Conservation (phyloP, 2,113 vertebrate genomes). For the Elephas maximus region DNA sequence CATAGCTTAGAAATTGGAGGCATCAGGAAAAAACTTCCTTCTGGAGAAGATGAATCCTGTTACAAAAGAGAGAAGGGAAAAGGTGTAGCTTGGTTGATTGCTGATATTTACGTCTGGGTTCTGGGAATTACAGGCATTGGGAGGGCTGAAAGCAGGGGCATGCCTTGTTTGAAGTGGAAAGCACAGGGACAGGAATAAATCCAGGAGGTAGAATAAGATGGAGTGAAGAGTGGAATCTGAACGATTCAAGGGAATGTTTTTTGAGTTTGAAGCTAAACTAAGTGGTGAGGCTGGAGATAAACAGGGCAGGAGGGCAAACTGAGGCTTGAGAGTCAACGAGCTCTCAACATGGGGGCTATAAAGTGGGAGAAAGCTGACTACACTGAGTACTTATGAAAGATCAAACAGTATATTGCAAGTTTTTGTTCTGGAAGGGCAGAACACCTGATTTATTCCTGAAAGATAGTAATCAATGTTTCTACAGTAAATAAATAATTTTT, state of each 20-base stretch:
- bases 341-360: not conserved
- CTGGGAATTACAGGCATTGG: not conserved
- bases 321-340: not conserved
- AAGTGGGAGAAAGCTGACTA: not conserved
- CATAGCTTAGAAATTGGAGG: not conserved
- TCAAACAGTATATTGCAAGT: not conserved
- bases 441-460: not conserved
- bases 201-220: not conserved
- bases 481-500: not conserved
- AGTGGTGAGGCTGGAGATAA: not conserved
- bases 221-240: not conserved
- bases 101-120: not conserved
- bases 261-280: not conserved
- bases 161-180: not conserved
- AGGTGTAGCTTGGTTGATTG: not conserved
- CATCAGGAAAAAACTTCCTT: not conserved
- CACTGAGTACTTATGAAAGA: not conserved
- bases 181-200: not conserved
- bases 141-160: not conserved
- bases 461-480: not conserved
- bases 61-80: not conserved
- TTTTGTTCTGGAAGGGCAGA: constrained; percentile 27
- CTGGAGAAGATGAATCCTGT: not conserved
- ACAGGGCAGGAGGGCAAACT: not conserved
- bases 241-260: not conserved